Conservation (phyloP, 2,113 vertebrate genomes). For the Equus przewalskii region DNA sequence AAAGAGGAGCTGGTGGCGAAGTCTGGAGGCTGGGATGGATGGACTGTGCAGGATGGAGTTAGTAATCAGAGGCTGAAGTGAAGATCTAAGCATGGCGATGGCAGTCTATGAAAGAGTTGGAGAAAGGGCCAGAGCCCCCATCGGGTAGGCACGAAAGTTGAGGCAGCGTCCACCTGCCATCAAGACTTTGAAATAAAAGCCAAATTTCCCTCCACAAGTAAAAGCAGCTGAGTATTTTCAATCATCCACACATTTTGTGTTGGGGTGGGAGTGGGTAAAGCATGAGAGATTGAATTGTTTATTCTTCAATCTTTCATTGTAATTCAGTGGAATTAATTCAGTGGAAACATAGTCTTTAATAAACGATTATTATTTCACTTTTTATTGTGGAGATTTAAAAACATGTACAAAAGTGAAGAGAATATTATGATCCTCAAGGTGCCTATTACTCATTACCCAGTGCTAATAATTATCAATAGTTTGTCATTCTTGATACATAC, state of each 20-base stretch:
- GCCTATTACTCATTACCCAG: not conserved
- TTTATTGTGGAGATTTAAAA: conserved; percentile 45
- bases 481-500: conserved; percentile 25
- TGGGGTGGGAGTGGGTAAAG: not conserved
- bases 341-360: conserved; percentile 26
- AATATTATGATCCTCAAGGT: conserved; percentile 18
- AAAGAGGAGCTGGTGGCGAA: not conserved
- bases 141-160: not conserved
- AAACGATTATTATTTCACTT: conserved; percentile 33
- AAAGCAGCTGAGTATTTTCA: not conserved
- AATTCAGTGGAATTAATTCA: conserved; percentile 38
- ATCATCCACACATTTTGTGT: not conserved
- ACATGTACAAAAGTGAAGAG: not conserved
- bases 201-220: not conserved
- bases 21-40: not conserved
- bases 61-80: not conserved
- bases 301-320: conserved; percentile 39
- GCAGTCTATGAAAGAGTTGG: not conserved
- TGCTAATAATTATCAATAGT: conserved; percentile 51
- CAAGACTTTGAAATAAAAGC: not conserved
- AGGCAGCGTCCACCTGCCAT: not conserved
- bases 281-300: not conserved
- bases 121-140: not conserved
- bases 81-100: not conserved
- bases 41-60: no score